These are phyloP conservation scores for Numida meleagris DNA, from an alignment of 2,113 vertebrate species.

Conservation along the genomic window DNA sequence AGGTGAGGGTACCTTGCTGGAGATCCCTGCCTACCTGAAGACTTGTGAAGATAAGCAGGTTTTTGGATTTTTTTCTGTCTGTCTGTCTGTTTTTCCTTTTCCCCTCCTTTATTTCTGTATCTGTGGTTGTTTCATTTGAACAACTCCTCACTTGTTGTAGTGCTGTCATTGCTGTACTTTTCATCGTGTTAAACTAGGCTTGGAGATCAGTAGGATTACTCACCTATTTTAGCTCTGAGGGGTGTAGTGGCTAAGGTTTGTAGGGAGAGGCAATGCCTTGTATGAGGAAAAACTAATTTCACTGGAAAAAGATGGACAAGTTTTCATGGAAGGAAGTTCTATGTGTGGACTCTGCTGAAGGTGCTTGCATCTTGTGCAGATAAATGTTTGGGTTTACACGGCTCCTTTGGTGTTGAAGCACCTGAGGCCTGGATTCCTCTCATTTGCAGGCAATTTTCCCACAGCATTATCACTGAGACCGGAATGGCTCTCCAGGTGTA, in stretches of 20 bases:
- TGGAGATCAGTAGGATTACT: conserved; percentile 20
- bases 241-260: not conserved
- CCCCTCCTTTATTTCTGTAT: too few species aligned
- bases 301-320: conserved; percentile 18
- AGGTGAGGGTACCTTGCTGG: too few species aligned
- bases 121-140: too few species aligned
- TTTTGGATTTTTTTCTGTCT: too few species aligned
- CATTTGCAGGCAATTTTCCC: conserved; percentile 40
- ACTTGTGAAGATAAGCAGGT: too few species aligned
- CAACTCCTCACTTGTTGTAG: too few species aligned
- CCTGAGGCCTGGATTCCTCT: conserved; percentile 14
- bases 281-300: conserved; percentile 17
- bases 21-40: too few species aligned
- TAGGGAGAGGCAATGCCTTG: not conserved
- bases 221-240: not conserved
- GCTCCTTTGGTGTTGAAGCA: not conserved
- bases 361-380: not conserved
- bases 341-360: not conserved
- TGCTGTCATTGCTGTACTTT: too few species aligned
- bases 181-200: not conserved
- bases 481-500: not conserved
- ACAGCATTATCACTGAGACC: not conserved
- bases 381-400: conserved; percentile 2
- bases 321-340: not conserved
- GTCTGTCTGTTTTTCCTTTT: too few species aligned